phyloP scores from a whole-genome alignment of 2,888 invertebrate genomes.

The Megastigmus dorsalis region DNA sequence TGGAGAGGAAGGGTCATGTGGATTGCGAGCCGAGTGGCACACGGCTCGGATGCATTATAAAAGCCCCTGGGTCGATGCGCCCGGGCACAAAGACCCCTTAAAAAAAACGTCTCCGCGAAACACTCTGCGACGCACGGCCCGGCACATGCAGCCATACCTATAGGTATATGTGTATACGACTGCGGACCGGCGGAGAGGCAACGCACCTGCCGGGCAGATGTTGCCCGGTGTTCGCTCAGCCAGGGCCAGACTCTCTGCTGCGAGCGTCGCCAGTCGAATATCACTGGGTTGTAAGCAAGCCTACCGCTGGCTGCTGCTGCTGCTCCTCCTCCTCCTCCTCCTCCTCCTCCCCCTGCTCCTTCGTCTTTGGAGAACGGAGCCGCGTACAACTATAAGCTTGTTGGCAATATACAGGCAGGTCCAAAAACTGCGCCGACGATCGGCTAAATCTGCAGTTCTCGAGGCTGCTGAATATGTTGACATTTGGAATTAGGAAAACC shows the following conservation, averaged over 20 bases:
- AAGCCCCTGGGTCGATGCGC: slow-evolving; percentile 42
- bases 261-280: not conserved
- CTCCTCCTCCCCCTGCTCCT: not conserved
- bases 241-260: no score
- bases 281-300: slow-evolving; percentile 11
- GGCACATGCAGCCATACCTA: no score
- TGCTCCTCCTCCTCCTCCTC: not conserved
- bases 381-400: not conserved
- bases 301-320: not conserved
- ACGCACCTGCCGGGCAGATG: slow-evolving; percentile 53
- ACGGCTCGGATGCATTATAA: no score
- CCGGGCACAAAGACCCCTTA: slow-evolving; percentile 24
- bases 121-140: not conserved
- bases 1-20: slow-evolving; percentile 1
- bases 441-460: no score
- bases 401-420: no score
- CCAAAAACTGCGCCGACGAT: no score
- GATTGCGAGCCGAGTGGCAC: no score
- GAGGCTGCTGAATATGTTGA: no score
- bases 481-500: no score
- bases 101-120: not conserved
- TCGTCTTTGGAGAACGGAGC: not conserved
- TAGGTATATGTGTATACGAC: no score
- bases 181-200: not conserved
- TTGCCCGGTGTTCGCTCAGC: slow-evolving; percentile 34